Evolutionary conservation across 1,140 invertebrate species (phyloP).

Genomic region (Polyergus mexicanus): DNA sequence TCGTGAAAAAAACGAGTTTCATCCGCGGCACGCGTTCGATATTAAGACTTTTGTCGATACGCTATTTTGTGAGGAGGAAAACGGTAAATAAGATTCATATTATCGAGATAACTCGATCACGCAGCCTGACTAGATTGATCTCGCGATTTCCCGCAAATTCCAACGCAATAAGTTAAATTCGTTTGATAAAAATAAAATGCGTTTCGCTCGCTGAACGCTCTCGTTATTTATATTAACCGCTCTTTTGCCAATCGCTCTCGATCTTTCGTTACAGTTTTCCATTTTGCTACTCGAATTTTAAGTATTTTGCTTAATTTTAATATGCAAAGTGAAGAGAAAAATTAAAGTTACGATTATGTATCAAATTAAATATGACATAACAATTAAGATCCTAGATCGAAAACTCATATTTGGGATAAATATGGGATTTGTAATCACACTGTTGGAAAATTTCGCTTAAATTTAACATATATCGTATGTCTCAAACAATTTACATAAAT

Average conservation of each 20-base stretch:
- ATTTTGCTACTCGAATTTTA: constrained; percentile 52
- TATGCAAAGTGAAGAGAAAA: too few species aligned
- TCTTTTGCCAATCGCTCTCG: constrained; percentile 61
- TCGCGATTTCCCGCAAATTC: not conserved
- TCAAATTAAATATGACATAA: too few species aligned
- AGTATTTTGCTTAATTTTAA: too few species aligned
- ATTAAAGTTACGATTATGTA: too few species aligned
- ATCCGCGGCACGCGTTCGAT: not conserved
- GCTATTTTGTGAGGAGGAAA: not conserved
- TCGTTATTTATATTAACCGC: constrained; percentile 49
- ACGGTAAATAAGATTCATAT: constrained; percentile 17
- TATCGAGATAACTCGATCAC: constrained; percentile 34
- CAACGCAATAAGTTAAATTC: not conserved
- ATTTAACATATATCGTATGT: too few species aligned
- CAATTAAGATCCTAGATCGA: too few species aligned
- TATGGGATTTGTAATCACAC: too few species aligned
- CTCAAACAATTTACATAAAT: too few species aligned
- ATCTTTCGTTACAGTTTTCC: constrained; percentile 48
- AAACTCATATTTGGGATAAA: too few species aligned
- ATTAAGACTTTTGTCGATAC: not conserved
- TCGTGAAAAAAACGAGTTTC: not conserved
- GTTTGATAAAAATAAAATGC: constrained; percentile 50
- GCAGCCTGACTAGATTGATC: not conserved
- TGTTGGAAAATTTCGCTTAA: too few species aligned
- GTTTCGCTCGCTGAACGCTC: constrained; percentile 70